Conservation (phyloP, 2,113 vertebrate species). For the Ceyx cyanopectus region DNA sequence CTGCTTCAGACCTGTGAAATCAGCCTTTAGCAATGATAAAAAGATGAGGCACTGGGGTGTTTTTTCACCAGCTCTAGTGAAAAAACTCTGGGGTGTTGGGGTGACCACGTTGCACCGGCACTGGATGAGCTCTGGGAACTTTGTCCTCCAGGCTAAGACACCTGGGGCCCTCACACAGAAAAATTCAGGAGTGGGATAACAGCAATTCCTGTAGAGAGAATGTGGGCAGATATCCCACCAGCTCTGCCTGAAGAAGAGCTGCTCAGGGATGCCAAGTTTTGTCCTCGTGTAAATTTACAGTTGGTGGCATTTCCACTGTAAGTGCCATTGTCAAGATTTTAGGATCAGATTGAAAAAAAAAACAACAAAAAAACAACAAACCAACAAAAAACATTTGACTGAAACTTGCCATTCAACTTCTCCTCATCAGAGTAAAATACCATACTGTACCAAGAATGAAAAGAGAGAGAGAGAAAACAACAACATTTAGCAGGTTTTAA, state of each 20-base stretch:
- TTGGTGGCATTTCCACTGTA: slow-evolving; percentile 72
- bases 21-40: not conserved
- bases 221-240: slow-evolving; percentile 54
- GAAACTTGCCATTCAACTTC: slow-evolving; percentile 75
- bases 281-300: slow-evolving; percentile 67
- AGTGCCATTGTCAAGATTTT: slow-evolving; percentile 75
- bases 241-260: slow-evolving; percentile 46
- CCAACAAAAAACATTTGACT: slow-evolving; percentile 53
- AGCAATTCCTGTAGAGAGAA: slow-evolving; percentile 42
- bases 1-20: not conserved
- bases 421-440: slow-evolving; percentile 72
- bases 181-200: slow-evolving; percentile 27
- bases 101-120: not conserved
- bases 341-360: slow-evolving; percentile 29
- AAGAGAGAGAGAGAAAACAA: slow-evolving; percentile 68
- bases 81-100: no score
- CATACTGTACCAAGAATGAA: slow-evolving; percentile 71
- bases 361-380: not conserved
- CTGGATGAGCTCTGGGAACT: not conserved
- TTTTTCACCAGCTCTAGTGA: not conserved
- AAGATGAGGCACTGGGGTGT: not conserved
- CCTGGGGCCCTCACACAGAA: slow-evolving; percentile 27
- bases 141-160: not conserved
- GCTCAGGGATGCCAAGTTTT: slow-evolving; percentile 52
- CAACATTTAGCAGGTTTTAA: slow-evolving; percentile 79